These are phyloP conservation scores for Parazoanthus darwini DNA, from an alignment of 92 coral and sea anemone species.

Conservation along the genomic window DNA sequence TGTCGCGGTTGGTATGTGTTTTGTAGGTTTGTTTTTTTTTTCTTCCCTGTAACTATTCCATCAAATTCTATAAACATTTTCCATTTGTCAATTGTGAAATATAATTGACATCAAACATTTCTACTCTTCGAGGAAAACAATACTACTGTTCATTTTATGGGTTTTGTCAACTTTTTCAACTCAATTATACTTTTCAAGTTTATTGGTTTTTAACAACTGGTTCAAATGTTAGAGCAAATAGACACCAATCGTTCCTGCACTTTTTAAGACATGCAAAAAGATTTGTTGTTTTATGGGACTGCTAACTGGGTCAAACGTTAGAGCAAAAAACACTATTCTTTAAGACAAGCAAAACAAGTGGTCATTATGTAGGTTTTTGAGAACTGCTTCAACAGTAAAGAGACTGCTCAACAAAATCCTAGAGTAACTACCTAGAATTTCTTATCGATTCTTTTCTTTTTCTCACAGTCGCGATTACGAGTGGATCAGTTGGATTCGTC, in stretches of 20 bases:
- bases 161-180: neutral
- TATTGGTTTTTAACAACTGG: neutral
- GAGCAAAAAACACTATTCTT: too few species aligned
- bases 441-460: neutral
- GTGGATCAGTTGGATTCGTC: constrained; percentile 55
- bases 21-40: too few species aligned
- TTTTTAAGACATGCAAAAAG: neutral
- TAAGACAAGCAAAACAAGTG: too few species aligned
- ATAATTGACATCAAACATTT: too few species aligned
- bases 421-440: neutral
- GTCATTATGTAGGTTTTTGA: neutral
- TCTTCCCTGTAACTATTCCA: too few species aligned
- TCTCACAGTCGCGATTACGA: constrained; percentile 14
- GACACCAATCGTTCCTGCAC: neutral
- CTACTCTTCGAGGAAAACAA: neutral
- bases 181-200: neutral
- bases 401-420: neutral
- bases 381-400: neutral
- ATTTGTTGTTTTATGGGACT: neutral
- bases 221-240: neutral
- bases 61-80: too few species aligned
- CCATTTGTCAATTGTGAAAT: too few species aligned
- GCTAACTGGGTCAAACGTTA: too few species aligned
- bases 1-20: too few species aligned
- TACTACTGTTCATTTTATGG: neutral